Percentiles rank a stretch among this genome's conserved stretches.
Conservation (phyloP, 1,140 invertebrate genomes). For the Temnothorax longispinosus region DNA sequence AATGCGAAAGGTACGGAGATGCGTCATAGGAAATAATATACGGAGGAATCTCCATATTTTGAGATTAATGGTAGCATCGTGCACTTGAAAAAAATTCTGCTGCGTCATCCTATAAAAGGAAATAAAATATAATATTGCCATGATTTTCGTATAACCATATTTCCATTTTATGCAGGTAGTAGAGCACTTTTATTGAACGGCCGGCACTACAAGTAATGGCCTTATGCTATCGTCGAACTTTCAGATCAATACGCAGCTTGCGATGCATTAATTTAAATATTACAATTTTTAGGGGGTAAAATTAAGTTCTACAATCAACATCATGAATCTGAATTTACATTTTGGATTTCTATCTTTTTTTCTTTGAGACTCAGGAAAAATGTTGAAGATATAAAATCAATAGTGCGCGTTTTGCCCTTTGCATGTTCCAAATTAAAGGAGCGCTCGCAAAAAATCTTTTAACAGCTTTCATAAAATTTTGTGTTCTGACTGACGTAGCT, state of each 20-base stretch:
- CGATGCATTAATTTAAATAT: background rate
- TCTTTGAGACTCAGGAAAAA: background rate
- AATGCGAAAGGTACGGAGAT: too few relatives aligned
- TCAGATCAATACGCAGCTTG: background rate
- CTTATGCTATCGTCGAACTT: background rate
- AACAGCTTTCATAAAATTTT: background rate
- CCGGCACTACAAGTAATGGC: background rate
- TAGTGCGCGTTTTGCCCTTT: background rate
- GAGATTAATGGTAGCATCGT: too few relatives aligned
- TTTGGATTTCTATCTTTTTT: background rate
- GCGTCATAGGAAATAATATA: too few relatives aligned
- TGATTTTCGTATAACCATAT: background rate
- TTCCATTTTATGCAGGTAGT: background rate
- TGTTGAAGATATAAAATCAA: background rate
- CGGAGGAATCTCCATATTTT: too few relatives aligned
- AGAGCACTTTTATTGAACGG: background rate
- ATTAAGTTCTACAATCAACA: background rate
- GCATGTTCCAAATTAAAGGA: conserved; percentile 2
- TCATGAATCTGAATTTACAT: too few relatives aligned
- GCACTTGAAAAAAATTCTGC: too few relatives aligned
- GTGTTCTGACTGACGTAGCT: background rate
- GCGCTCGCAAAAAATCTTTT: background rate
- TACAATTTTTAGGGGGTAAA: background rate
- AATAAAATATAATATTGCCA: background rate
- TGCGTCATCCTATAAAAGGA: background rate